Percentiles rank a stretch among this genome's conserved stretches.
These are phyloP conservation scores for Xiphophorus maculatus DNA, from an alignment of 2,113 vertebrate species.

Conservation along the genomic window DNA sequence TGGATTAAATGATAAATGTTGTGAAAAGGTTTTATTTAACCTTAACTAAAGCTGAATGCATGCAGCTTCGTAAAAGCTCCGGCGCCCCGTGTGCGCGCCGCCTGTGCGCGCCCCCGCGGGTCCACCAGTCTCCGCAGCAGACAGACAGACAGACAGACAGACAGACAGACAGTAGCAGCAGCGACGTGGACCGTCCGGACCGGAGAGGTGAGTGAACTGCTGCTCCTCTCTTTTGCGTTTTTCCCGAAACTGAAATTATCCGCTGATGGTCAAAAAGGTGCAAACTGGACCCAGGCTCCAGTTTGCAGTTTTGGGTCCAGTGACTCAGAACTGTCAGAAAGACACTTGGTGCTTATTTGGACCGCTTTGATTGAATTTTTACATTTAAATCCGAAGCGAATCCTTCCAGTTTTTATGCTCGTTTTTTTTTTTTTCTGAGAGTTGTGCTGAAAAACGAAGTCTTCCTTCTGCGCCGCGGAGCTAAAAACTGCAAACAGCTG, in stretches of 20 bases:
- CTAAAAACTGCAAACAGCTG: background rate
- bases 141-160: background rate
- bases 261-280: background rate
- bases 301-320: background rate
- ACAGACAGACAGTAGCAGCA: background rate
- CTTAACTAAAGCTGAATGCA: too few species aligned
- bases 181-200: constrained; percentile 29
- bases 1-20: too few species aligned
- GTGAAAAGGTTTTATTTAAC: too few species aligned
- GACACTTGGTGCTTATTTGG: background rate
- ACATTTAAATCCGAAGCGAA: background rate
- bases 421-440: background rate
- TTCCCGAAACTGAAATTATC: background rate
- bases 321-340: background rate
- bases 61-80: background rate
- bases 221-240: background rate
- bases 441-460: background rate
- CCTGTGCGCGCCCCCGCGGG: background rate
- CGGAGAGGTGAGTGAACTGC: constrained; percentile 47
- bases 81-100: constrained; percentile 12
- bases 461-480: background rate
- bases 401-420: background rate
- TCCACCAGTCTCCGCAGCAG: background rate
- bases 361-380: background rate
- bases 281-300: background rate